Evolutionary conservation across 2,797 vertebrate genomes (phyloP), one percentile per base, ranked within the genome.

Genomic region (Paguma larvata): DNA sequence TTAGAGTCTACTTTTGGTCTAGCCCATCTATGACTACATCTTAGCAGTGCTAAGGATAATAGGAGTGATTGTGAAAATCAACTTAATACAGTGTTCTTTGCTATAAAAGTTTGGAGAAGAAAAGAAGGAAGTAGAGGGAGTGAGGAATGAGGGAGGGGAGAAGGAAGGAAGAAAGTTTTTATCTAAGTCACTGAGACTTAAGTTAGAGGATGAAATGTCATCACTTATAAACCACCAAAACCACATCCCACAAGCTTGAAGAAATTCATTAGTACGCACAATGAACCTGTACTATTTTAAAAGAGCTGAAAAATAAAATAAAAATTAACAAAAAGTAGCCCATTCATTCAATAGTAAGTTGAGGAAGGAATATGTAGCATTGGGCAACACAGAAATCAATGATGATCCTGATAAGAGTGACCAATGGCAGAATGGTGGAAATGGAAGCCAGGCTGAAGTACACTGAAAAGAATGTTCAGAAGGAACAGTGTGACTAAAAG

Each of bases 221-320:
- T 79, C 56, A 46, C 59, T 84, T 75, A 23, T n/a, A 56, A 91
- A 94, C 53, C 73, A 65, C n/a, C n/a, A 93, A 91, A 44, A 91
- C 25, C 32, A 87, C 6, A 12, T 32, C 46, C 41, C 41, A 65
- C 32, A 48, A n/a, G 8, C 27, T 84, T 88, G 18, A 90, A 96
- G 44, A 86, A 7, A 70, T 30, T 85, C 34, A 25, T 65, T 63
- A 70, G 6, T 83, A 19, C 8, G 38, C 12, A 70, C 38, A 53
- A 21, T 85, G 77, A 92, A 77, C 30, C 48, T 85, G 38, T 34
- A 46, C 38, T 77, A 21, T 63, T 72, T 95, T 91, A 84, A 87
- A 95, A 73, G 41, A 62, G 27, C 10, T 65, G 1, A 23, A 68
- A 72, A 23, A 80, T 41, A 59, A 56, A 38, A 68, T 13, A 72